Evolutionary conservation across 2,113 vertebrate genomes (phyloP).

Genomic region (Aix galericulata): DNA sequence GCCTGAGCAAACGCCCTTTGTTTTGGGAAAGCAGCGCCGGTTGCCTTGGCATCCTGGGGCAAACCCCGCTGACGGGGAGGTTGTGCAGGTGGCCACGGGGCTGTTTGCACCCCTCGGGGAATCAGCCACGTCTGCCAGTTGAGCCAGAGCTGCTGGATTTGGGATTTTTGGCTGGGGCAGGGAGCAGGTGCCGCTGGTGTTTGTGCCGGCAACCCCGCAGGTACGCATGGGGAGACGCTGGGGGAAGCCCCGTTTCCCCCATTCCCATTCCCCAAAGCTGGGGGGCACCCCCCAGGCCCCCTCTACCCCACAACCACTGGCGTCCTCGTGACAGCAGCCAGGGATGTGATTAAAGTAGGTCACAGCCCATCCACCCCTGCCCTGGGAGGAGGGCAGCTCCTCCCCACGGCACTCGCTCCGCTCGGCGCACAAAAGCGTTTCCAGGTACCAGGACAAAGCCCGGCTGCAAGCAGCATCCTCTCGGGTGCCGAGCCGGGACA

Average conservation of each 20-base stretch:
- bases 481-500: not conserved
- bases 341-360: constrained; percentile 13
- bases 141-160: not conserved
- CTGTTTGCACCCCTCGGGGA: not conserved
- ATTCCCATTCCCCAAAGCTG: not conserved
- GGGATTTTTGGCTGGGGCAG: not conserved
- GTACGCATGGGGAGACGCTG: not conserved
- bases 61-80: not conserved
- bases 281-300: not conserved
- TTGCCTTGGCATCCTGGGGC: not conserved
- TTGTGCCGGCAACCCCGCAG: not conserved
- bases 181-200: not conserved
- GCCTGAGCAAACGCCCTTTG: not conserved
- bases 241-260: not conserved
- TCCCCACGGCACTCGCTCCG: constrained; percentile 20
- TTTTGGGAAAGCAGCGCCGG: fast-evolving
- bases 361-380: not conserved
- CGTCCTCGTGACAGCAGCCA: not conserved
- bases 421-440: constrained; percentile 3
- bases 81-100: not conserved
- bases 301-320: fast-evolving
- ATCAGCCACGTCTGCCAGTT: not conserved
- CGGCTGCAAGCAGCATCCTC: constrained; percentile 45
- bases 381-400: not conserved
- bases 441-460: constrained; percentile 47